Evolutionary conservation across 1,140 invertebrate species (phyloP).

Genomic region (Heterodera schachtii): DNA sequence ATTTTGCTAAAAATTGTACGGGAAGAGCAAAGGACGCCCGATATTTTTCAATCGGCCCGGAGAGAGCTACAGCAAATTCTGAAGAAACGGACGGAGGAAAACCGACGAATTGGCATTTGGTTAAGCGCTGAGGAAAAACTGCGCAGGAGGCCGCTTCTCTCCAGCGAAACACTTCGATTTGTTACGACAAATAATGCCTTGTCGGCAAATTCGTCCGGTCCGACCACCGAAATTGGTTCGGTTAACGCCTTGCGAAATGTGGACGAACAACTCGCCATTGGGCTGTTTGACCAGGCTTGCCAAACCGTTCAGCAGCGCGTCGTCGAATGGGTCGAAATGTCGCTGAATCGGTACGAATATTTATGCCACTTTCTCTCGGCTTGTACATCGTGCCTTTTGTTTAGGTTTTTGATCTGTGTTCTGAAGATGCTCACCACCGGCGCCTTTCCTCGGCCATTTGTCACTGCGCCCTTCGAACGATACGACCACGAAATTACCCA

Average conservation of each 20-base stretch:
- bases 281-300: slow-evolving; percentile 7
- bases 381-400: slow-evolving; percentile 16
- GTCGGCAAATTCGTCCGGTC: neutral
- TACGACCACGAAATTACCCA: slow-evolving; percentile 22
- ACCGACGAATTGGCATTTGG: slow-evolving; percentile 25
- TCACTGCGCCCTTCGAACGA: slow-evolving; percentile 32
- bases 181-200: neutral
- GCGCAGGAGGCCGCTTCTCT: neutral
- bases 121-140: neutral
- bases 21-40: neutral
- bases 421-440: slow-evolving; percentile 23
- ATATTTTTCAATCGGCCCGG: neutral
- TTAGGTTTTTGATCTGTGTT: slow-evolving; percentile 47
- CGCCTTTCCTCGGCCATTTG: slow-evolving; percentile 6
- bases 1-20: neutral
- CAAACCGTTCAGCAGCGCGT: neutral
- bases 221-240: neutral
- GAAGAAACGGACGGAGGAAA: neutral
- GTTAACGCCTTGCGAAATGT: neutral
- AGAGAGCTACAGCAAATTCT: neutral
- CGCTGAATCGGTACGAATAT: slow-evolving; percentile 35
- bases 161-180: slow-evolving; percentile 10
- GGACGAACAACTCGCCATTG: neutral
- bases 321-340: slow-evolving; percentile 29
- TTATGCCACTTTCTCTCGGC: neutral